phyloP scores from a whole-genome alignment of 1,140 invertebrate genomes.

The Drosophila auraria region DNA sequence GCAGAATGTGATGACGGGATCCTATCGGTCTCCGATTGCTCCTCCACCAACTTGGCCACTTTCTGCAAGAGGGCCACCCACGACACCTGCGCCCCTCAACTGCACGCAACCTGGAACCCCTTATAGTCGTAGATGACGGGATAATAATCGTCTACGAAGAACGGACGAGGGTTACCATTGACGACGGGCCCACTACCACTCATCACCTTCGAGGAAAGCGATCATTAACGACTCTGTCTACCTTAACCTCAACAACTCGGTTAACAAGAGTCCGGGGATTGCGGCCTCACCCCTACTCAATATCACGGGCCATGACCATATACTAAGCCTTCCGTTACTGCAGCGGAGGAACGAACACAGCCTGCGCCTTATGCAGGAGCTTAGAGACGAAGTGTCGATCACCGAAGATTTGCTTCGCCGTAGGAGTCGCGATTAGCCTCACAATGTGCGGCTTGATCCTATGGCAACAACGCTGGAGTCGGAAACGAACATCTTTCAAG shows the following conservation, averaged over 20 bases:
- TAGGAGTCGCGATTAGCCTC: constrained; percentile 7
- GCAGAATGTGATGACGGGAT: constrained; percentile 10
- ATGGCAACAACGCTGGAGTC: neutral
- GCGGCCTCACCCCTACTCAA: neutral
- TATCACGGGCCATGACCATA: neutral
- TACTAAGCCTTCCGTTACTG: constrained; percentile 1
- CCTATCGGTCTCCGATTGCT: neutral
- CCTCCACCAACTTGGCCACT: constrained; percentile 4
- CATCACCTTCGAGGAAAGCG: constrained; percentile 1
- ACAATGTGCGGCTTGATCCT: neutral
- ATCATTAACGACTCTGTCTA: neutral
- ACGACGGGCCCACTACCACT: neutral
- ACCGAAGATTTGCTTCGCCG: constrained; percentile 4
- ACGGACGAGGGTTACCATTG: constrained; percentile 5
- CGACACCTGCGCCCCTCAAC: constrained; percentile 5
- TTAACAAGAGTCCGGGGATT: neutral
- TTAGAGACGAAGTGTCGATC: constrained; percentile 3
- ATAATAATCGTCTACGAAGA: constrained; percentile 10
- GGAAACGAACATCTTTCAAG: neutral
- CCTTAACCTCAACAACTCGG: neutral
- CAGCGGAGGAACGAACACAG: constrained; percentile 17
- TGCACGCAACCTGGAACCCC: constrained; percentile 11
- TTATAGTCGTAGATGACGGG: constrained; percentile 13
- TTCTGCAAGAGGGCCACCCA: constrained; percentile 15
- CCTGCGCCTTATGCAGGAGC: constrained; percentile 8